These are phyloP conservation scores for Columbina picui DNA, from an alignment of 2,113 vertebrate genomes.

Conservation along the genomic window DNA sequence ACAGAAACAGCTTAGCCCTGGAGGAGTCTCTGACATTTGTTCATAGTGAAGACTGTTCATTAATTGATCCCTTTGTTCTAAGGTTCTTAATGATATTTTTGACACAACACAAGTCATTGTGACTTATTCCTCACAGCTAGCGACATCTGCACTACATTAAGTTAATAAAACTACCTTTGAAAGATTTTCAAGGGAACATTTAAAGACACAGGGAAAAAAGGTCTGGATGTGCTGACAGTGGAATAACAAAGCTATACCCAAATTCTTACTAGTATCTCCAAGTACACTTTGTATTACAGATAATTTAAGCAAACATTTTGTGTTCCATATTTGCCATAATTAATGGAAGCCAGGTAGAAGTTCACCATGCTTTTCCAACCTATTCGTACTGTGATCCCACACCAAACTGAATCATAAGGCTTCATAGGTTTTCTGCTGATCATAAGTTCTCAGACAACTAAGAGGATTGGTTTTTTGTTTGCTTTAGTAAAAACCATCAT, in stretches of 20 bases:
- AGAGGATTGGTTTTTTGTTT: neutral
- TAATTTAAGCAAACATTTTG: neutral
- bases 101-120: conserved; percentile 12
- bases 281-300: neutral
- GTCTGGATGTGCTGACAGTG: neutral
- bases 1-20: conserved; percentile 34
- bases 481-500: neutral
- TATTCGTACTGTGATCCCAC: neutral
- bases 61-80: conserved; percentile 53
- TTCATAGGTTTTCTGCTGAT: neutral
- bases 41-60: conserved; percentile 6
- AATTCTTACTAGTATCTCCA: neutral
- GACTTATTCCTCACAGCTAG: conserved; percentile 15
- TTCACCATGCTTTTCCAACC: neutral
- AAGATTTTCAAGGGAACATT: conserved; percentile 10
- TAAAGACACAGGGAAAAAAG: neutral
- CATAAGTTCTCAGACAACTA: neutral
- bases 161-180: conserved; percentile 38
- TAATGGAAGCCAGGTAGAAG: neutral
- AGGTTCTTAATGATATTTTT: conserved; percentile 20
- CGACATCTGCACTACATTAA: neutral
- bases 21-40: conserved; percentile 24
- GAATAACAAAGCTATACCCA: neutral
- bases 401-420: neutral
- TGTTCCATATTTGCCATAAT: neutral